phyloP scores from a whole-genome alignment of 53 echinoderm and acorn worm genomes.

The Stichopus horrens region DNA sequence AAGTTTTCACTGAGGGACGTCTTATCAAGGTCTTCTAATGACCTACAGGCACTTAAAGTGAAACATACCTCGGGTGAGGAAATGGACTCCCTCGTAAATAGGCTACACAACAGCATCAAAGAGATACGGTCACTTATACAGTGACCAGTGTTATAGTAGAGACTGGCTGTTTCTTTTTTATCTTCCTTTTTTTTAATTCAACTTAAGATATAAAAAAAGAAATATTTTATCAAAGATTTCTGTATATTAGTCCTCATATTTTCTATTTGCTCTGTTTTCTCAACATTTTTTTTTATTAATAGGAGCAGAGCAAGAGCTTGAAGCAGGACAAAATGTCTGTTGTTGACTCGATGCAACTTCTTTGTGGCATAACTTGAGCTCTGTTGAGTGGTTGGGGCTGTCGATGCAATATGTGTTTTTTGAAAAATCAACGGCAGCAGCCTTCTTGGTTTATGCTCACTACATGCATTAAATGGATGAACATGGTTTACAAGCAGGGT shows the following conservation, averaged over 20 bases:
- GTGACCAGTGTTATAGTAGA: not conserved
- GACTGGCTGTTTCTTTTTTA: not conserved
- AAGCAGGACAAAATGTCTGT: not conserved
- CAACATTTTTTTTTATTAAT: not conserved
- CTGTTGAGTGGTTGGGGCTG: not conserved
- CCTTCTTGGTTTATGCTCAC: too few relatives aligned
- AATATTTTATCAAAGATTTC: conserved; percentile 31
- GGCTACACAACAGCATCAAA: conserved; percentile 56
- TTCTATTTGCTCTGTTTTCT: conserved; percentile 31
- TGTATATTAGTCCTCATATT: conserved; percentile 44
- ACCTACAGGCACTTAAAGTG: conserved; percentile 65
- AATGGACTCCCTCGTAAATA: conserved; percentile 55
- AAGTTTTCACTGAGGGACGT: conserved; percentile 77
- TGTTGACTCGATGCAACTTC: not conserved
- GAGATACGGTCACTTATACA: conserved; percentile 69
- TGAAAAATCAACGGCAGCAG: too few relatives aligned
- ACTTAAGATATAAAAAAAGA: conserved; percentile 9
- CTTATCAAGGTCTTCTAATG: conserved; percentile 54
- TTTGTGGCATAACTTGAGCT: not conserved
- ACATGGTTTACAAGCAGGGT: too few relatives aligned
- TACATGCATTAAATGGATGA: too few relatives aligned
- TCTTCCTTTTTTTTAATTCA: not conserved
- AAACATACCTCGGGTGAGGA: conserved; percentile 55
- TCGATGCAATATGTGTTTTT: not conserved
- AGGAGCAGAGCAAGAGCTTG: conserved; percentile 6